A percentile compares a stretch with the other conserved stretches of the same genome.
Conservation (phyloP, 2,113 vertebrate genomes). For the Entelurus aequoreus region DNA sequence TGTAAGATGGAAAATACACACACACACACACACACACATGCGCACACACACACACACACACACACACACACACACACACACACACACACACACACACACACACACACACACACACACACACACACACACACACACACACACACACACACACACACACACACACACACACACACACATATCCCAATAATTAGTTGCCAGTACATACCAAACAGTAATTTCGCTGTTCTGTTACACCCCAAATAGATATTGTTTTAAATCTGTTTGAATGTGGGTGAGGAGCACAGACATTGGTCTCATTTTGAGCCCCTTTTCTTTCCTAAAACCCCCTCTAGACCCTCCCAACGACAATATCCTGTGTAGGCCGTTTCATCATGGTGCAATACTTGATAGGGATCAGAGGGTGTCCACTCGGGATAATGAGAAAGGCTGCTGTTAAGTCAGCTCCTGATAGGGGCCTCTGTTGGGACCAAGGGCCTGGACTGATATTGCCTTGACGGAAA, state of each 20-base stretch:
- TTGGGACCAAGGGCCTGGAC: slow-evolving; percentile 20
- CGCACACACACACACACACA: no score
- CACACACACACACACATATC: no score
- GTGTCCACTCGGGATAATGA: slow-evolving; percentile 62
- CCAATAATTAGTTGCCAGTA: no score
- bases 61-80: no score
- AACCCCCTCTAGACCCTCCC: slow-evolving; percentile 17
- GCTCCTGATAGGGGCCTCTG: slow-evolving; percentile 36
- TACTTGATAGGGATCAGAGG: slow-evolving; percentile 57
- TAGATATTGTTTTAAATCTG: slow-evolving; percentile 12
- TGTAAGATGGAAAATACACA: no score
- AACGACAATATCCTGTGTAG: slow-evolving; percentile 48
- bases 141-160: no score
- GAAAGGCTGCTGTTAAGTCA: slow-evolving; percentile 50
- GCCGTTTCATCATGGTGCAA: slow-evolving; percentile 43
- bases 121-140: no score
- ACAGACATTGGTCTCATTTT: slow-evolving; percentile 59
- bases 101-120: no score
- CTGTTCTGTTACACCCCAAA: no score
- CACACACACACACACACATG: no score
- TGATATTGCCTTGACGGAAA: slow-evolving; percentile 38
- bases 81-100: no score
- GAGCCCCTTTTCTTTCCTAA: slow-evolving; percentile 14
- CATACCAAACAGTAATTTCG: no score
- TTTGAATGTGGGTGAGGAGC: slow-evolving; percentile 37